Base-by-base conservation (phyloP, 2,888 invertebrate genomes). In the Eristalis intricaria region DNA sequence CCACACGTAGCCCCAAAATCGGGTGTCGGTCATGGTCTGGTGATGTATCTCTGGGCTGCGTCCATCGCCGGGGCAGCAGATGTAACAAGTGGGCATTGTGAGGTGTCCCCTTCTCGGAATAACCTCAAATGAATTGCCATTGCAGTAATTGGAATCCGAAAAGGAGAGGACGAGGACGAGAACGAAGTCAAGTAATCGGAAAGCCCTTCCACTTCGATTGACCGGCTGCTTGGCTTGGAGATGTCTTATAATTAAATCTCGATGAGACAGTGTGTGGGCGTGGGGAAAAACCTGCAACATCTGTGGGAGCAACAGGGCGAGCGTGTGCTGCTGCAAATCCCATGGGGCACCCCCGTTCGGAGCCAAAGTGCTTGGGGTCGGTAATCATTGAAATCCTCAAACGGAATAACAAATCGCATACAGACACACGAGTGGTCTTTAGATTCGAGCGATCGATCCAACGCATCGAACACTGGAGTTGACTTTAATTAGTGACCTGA, bases 71-170 rank as follows among this genome's bases (percentile, higher is more conserved):
- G 81, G 66, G 61, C 35, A 73, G 68, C 81, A 75, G 74, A 75
- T 81, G 81, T 81, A 81, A 81, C 81, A 81, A 75, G 81, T 81
- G 68, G 81, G 26, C 56, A 60, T 79, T 78, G 71, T 43, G 38
- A n/a, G 29, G 35, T 23, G n/a, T 68, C 38, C 66, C 50, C 50
- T 50, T 8, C 50, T 68, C 60, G 26, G 19, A 43, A 74, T 19
- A 73, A 29, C 38, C 61, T 60, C 60, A 71, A 79, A 79, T 73
- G 79, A 73, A 71, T 78, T 70, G 70, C 58, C 64, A 32, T 38
- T 63, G 79, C 35, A 73, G 66, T 79, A 79, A 79, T 73, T 79
- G 71, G 66, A 73, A 73, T 79, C 66, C 35, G 61, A 73, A 15
- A 43, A 60, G 43, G 19, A 4, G 32, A 61, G 35, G 32, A 7